Percentiles rank a stretch among this genome's conserved stretches.
phyloP scores from a whole-genome alignment of 2,797 vertebrate species.

The Staurois parvus region DNA sequence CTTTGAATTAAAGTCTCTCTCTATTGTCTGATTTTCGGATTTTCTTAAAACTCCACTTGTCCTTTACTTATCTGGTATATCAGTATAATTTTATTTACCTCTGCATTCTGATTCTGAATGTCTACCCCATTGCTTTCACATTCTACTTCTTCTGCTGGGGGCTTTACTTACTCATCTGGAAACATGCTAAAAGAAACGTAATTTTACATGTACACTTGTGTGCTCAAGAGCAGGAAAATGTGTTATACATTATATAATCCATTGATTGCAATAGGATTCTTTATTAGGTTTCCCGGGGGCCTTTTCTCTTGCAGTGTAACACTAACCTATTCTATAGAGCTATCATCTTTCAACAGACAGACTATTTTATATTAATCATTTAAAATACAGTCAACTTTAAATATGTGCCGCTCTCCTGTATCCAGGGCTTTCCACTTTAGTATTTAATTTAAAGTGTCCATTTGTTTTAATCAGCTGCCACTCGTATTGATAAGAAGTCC shows the following conservation, averaged over 20 bases:
- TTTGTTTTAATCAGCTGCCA: constrained; percentile 46
- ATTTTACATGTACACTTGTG: too few species aligned
- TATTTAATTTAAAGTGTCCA: constrained; percentile 23
- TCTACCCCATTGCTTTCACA: too few species aligned
- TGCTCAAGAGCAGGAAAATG: neutral
- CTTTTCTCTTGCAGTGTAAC: neutral
- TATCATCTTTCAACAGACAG: neutral
- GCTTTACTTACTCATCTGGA: neutral
- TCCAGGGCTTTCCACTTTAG: neutral
- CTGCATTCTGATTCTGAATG: too few species aligned
- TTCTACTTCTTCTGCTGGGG: neutral
- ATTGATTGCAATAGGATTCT: neutral
- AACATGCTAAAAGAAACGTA: neutral
- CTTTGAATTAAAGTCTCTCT: too few species aligned
- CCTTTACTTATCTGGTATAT: too few species aligned
- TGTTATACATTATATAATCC: neutral
- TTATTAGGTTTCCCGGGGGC: neutral
- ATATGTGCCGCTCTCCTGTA: neutral
- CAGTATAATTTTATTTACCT: too few species aligned
- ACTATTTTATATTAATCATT: constrained; percentile 16
- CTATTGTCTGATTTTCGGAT: too few species aligned
- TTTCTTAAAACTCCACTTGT: too few species aligned
- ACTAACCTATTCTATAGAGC: neutral
- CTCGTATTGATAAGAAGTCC: constrained; percentile 34
- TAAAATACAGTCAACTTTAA: constrained; percentile 18